Percentiles rank a stretch among this genome's conserved stretches.
phyloP scores from a whole-genome alignment of 53 echinoderm and acorn worm genomes.

The Crossaster papposus region DNA sequence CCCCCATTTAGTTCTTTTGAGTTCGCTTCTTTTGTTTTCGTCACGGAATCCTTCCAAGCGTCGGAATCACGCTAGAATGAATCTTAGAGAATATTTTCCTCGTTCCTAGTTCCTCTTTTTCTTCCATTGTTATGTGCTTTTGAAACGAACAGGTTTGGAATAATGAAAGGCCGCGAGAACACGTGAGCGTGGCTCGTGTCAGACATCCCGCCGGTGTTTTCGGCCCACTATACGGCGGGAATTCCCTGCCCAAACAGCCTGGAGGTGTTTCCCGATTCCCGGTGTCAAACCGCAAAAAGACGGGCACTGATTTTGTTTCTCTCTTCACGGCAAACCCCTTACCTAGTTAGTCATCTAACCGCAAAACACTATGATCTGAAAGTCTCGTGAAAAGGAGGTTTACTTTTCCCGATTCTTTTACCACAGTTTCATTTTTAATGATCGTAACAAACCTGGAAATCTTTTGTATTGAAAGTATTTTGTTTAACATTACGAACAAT shows the following conservation, averaged over 20 bases:
- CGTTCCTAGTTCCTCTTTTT: not conserved
- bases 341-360: not conserved
- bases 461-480: no score
- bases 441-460: no score
- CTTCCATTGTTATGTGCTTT: not conserved
- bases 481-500: no score
- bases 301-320: not conserved
- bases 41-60: no score
- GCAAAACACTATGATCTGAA: not conserved
- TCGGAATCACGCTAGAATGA: no score
- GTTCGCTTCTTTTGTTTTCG: not conserved
- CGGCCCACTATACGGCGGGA: not conserved
- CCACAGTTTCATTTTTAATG: no score
- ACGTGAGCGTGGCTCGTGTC: not conserved
- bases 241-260: not conserved
- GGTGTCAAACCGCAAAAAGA: constrained; percentile 1
- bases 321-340: not conserved
- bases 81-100: no score
- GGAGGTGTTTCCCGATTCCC: not conserved
- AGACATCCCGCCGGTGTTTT: not conserved
- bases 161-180: not conserved
- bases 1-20: no score
- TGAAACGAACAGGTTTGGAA: not conserved
- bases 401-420: not conserved
- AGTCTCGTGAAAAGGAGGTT: not conserved